Evolutionary conservation across 2,797 vertebrate genomes (phyloP).

Genomic region (Geotrypetes seraphini): DNA sequence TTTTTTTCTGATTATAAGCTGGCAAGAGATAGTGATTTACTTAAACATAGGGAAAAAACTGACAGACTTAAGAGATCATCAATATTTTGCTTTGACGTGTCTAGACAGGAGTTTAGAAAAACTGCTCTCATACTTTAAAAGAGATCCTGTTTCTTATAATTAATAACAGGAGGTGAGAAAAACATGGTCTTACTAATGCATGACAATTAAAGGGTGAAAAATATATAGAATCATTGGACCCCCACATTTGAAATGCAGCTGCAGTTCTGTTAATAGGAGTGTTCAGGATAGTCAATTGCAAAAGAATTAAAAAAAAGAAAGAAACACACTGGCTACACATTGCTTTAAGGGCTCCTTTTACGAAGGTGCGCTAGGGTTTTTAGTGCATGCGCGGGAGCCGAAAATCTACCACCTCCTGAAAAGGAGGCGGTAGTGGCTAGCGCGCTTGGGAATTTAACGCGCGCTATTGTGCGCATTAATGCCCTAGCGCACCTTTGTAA

Average conservation of each 20-base stretch:
- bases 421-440: too few species aligned
- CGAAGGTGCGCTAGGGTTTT: too few species aligned
- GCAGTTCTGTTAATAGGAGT: constrained; percentile 1
- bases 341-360: too few species aligned
- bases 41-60: too few species aligned
- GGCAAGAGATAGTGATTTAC: too few species aligned
- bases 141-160: constrained; percentile 44
- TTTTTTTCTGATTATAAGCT: not conserved
- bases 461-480: too few species aligned
- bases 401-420: too few species aligned
- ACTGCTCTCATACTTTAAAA: constrained; percentile 25
- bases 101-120: constrained; percentile 41
- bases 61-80: constrained; percentile 28
- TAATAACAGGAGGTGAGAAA: constrained; percentile 50
- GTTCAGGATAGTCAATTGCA: not conserved
- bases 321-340: too few species aligned
- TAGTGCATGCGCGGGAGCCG: too few species aligned
- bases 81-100: constrained; percentile 35
- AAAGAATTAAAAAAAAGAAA: too few species aligned
- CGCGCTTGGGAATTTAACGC: too few species aligned
- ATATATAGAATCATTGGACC: constrained; percentile 16
- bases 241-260: constrained; percentile 9
- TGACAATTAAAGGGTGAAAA: constrained; percentile 23
- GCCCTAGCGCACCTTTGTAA: too few species aligned
- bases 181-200: constrained; percentile 42